These are phyloP conservation scores for Cerceris rybyensis DNA, from an alignment of 2,888 invertebrate species.

Conservation along the genomic window DNA sequence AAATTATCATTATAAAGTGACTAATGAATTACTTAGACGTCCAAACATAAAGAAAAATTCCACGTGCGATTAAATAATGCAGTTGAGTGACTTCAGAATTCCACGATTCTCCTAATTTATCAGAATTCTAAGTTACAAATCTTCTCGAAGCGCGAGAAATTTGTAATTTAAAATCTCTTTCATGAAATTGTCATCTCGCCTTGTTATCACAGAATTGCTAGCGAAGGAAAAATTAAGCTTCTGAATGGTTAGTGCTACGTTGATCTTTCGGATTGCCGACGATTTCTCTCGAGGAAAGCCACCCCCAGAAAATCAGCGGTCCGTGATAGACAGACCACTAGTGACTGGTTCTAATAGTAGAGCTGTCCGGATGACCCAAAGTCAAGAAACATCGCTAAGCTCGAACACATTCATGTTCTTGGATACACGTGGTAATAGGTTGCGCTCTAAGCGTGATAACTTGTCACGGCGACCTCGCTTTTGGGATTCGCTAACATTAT, in stretches of 20 bases:
- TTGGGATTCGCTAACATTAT: neutral
- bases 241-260: constrained; percentile 47
- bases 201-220: constrained; percentile 41
- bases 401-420: neutral
- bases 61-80: too few species aligned
- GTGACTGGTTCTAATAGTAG: constrained; percentile 41
- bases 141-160: too few species aligned
- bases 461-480: constrained; percentile 12
- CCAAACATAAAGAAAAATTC: too few species aligned
- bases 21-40: too few species aligned
- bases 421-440: constrained; percentile 15
- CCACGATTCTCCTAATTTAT: too few species aligned
- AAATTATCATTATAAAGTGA: too few species aligned
- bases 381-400: constrained; percentile 15
- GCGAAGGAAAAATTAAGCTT: constrained; percentile 53
- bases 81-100: too few species aligned
- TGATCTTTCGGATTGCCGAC: constrained; percentile 54
- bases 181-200: constrained; percentile 14
- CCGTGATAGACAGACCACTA: constrained; percentile 45
- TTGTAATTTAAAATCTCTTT: neutral
- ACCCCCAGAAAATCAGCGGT: constrained; percentile 42
- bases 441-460: constrained; percentile 16
- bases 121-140: too few species aligned
- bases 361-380: constrained; percentile 37
- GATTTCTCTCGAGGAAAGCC: constrained; percentile 51